A percentile compares a stretch with the other conserved stretches of the same genome.
Evolutionary conservation across 2,888 invertebrate genomes (phyloP).

Genomic region (Odontocolon sp.): DNA sequence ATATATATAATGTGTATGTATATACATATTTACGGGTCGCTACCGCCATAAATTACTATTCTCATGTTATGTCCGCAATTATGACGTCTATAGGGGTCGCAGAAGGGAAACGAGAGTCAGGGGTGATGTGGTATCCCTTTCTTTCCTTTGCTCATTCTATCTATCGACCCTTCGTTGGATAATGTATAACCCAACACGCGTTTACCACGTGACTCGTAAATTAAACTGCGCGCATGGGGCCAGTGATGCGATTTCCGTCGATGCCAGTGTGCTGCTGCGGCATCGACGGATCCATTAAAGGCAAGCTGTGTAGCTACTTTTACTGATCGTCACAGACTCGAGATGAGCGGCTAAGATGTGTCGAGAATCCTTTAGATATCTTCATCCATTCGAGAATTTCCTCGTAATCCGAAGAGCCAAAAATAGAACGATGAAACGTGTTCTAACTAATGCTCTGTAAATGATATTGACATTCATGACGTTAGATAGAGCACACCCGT

Average conservation of each 20-base stretch:
- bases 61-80: conserved; percentile 66
- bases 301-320: background rate
- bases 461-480: conserved; percentile 17
- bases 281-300: conserved; percentile 30
- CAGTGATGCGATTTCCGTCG: background rate
- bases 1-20: background rate
- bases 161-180: conserved; percentile 7
- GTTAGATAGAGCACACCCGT: background rate
- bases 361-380: background rate
- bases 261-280: background rate
- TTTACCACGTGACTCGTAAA: conserved; percentile 38
- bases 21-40: conserved; percentile 45
- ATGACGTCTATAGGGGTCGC: conserved; percentile 59
- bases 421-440: background rate
- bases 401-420: background rate
- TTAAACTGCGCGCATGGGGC: conserved; percentile 22
- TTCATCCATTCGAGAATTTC: background rate
- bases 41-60: conserved; percentile 67
- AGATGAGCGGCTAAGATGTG: no score
- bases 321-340: conserved; percentile 19
- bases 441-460: conserved; percentile 12
- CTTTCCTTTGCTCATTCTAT: background rate
- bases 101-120: background rate
- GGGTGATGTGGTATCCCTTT: background rate
- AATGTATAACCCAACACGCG: background rate